A percentile compares a stretch with the other conserved stretches of the same genome.
Conservation (phyloP, 2,113 vertebrate species). For the Callipepla californica region DNA sequence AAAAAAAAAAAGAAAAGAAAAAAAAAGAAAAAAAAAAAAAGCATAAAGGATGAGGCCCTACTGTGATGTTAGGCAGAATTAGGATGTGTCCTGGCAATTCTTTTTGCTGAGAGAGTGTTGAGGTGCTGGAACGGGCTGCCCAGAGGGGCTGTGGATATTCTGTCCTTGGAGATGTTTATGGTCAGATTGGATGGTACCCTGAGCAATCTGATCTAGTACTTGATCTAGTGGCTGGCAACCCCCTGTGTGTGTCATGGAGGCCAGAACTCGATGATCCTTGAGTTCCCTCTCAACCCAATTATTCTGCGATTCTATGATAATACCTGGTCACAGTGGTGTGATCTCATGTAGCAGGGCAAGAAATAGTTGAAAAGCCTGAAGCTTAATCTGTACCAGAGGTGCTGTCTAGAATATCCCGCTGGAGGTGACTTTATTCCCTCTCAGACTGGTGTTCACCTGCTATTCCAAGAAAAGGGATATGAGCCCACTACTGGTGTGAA, state of each 20-base stretch:
- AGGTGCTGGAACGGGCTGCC: too few relatives aligned
- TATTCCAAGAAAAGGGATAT: neutral
- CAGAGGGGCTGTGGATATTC: too few relatives aligned
- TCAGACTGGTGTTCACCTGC: rapidly evolving
- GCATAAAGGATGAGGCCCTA: neutral
- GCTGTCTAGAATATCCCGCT: neutral
- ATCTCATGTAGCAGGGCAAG: neutral
- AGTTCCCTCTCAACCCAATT: too few relatives aligned
- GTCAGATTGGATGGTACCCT: too few relatives aligned
- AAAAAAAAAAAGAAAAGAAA: neutral
- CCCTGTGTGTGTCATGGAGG: too few relatives aligned
- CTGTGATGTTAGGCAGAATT: neutral
- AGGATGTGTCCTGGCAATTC: neutral
- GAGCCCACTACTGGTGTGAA: neutral
- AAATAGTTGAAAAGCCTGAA: neutral
- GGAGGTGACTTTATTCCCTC: neutral
- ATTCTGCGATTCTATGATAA: too few relatives aligned
- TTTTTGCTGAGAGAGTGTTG: too few relatives aligned
- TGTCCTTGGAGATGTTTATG: too few relatives aligned
- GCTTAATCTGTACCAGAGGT: neutral
- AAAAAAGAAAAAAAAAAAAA: neutral
- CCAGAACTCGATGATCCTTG: too few relatives aligned
- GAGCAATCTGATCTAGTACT: too few relatives aligned
- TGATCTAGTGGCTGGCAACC: too few relatives aligned
- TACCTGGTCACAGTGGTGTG: neutral